Percentiles rank a stretch among this genome's conserved stretches.
Evolutionary conservation across 2,888 invertebrate species (phyloP).

Genomic region (Napeogenes inachia): DNA sequence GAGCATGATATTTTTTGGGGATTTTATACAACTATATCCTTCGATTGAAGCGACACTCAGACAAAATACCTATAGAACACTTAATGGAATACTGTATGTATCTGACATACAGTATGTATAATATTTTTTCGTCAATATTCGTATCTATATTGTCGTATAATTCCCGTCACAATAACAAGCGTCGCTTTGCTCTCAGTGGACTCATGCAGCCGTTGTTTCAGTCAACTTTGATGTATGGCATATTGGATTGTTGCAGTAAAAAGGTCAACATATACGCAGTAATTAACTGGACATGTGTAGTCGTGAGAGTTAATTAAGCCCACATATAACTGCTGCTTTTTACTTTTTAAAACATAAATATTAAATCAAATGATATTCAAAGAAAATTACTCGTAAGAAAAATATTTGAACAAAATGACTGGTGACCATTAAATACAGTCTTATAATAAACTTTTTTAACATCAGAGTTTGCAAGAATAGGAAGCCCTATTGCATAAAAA

Average conservation of each 20-base stretch:
- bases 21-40: too few relatives aligned
- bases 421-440: too few relatives aligned
- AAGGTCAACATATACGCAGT: constrained; percentile 3
- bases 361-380: background rate
- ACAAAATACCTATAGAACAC: too few relatives aligned
- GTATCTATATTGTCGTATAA: background rate
- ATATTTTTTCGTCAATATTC: background rate
- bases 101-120: too few relatives aligned
- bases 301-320: background rate
- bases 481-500: too few relatives aligned
- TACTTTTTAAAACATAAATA: too few relatives aligned
- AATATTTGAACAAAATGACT: background rate
- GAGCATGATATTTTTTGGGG: too few relatives aligned
- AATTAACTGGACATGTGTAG: constrained; percentile 4
- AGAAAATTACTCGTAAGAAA: constrained; percentile 9
- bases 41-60: too few relatives aligned
- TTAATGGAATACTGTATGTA: too few relatives aligned
- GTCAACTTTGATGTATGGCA: constrained; percentile 5
- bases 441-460: too few relatives aligned
- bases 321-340: background rate
- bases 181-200: background rate
- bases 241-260: constrained; percentile 1
- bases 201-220: background rate
- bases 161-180: background rate
- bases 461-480: too few relatives aligned